Percentiles rank a stretch among this genome's conserved stretches.
Conservation (phyloP, 2,113 vertebrate species). For the Strix aluco region DNA sequence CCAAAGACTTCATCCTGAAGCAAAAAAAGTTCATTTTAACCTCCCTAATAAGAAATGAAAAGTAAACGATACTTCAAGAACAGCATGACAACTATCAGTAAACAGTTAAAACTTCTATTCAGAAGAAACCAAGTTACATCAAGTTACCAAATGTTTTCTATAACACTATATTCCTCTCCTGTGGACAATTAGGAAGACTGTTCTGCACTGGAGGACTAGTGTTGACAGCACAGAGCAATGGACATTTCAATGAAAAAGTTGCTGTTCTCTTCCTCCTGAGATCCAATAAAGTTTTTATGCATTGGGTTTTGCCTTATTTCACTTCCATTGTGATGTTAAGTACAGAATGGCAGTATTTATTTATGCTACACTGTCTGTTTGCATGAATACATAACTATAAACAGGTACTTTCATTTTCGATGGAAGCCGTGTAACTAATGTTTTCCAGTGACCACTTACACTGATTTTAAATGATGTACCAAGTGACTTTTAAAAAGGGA, state of each 20-base stretch:
- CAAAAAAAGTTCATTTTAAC: neutral
- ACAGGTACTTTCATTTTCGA: constrained; percentile 42
- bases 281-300: constrained; percentile 42
- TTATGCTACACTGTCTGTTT: constrained; percentile 44
- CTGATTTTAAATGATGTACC: constrained; percentile 29
- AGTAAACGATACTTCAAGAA: neutral
- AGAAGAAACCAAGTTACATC: constrained; percentile 5
- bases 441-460: constrained; percentile 21
- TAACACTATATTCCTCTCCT: constrained; percentile 38
- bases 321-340: neutral
- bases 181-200: constrained; percentile 3
- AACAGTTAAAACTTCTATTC: constrained; percentile 39
- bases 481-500: constrained; percentile 52
- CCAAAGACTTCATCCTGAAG: neutral
- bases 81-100: neutral
- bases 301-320: constrained; percentile 31
- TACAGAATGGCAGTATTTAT: constrained; percentile 21
- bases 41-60: neutral
- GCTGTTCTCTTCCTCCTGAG: constrained; percentile 43
- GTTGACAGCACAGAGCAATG: constrained; percentile 42
- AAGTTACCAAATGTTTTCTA: constrained; percentile 59
- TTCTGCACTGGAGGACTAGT: constrained; percentile 1
- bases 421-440: constrained; percentile 42
- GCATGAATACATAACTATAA: constrained; percentile 60
- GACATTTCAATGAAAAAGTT: constrained; percentile 46